phyloP scores from a whole-genome alignment of 2,888 invertebrate species.

The Polia nebulosa region DNA sequence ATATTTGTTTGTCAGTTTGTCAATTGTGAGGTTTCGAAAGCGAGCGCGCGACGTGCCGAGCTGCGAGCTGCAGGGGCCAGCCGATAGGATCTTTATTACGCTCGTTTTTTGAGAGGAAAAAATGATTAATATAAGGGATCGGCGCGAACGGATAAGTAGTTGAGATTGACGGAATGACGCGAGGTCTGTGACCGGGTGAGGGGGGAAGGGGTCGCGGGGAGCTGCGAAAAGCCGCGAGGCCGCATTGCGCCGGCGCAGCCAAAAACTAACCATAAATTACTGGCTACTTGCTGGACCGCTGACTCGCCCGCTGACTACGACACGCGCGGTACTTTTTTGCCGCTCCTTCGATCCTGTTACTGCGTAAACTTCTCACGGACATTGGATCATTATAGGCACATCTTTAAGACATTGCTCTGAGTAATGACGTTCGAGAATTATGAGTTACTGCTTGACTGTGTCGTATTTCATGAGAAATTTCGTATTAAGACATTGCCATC shows the following conservation, averaged over 20 bases:
- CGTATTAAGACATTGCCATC: constrained; percentile 73
- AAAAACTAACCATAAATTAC: constrained; percentile 92
- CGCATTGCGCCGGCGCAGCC: constrained; percentile 88
- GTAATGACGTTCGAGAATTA: constrained; percentile 85
- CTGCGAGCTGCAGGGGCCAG: constrained; percentile 75
- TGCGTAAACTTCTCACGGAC: constrained; percentile 88
- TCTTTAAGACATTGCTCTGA: constrained; percentile 84
- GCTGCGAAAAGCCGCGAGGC: constrained; percentile 88
- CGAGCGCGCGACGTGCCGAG: constrained; percentile 68
- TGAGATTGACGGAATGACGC: constrained; percentile 88
- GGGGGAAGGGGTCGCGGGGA: constrained; percentile 69
- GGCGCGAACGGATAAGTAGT: constrained; percentile 89
- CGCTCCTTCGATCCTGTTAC: constrained; percentile 86
- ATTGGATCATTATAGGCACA: constrained; percentile 83
- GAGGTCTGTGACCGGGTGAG: constrained; percentile 88
- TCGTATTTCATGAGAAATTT: constrained; percentile 77
- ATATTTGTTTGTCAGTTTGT: constrained; percentile 88
- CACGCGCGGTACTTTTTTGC: constrained; percentile 87
- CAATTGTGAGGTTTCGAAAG: constrained; percentile 86
- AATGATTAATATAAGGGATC: constrained; percentile 89
- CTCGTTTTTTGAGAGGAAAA: constrained; percentile 83
- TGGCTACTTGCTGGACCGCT: constrained; percentile 84
- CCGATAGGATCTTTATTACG: constrained; percentile 87
- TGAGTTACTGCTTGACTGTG: constrained; percentile 76
- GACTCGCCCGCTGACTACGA: constrained; percentile 79